These are phyloP conservation scores for Nesidiocoris tenuis DNA, from an alignment of 2,888 invertebrate species.

Conservation along the genomic window DNA sequence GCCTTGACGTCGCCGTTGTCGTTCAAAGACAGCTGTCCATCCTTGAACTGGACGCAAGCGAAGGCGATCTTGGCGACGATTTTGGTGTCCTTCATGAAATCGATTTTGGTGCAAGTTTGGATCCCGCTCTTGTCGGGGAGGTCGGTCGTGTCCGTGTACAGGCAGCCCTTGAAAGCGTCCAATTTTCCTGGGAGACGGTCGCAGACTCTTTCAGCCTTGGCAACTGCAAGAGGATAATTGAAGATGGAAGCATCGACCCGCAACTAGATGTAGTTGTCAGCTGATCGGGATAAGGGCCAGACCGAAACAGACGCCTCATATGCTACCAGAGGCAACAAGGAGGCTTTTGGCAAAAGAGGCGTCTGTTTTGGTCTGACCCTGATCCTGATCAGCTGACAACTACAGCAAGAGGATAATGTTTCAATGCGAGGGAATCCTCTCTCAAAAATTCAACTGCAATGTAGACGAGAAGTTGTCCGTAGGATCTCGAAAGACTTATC, in stretches of 20 bases:
- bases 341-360: too few species aligned
- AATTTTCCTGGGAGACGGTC: conserved; percentile 26
- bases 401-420: too few species aligned
- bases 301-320: background rate
- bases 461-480: too few species aligned
- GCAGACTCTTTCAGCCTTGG: conserved; percentile 21
- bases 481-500: too few species aligned
- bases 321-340: too few species aligned
- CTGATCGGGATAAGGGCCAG: too few species aligned
- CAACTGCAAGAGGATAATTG: conserved; percentile 2
- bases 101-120: conserved; percentile 18
- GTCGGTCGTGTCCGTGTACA: conserved; percentile 12
- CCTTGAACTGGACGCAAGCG: conserved; percentile 31
- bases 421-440: too few species aligned
- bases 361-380: too few species aligned
- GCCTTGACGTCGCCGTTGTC: conserved; percentile 4
- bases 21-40: conserved; percentile 23
- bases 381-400: too few species aligned
- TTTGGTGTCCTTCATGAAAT: conserved; percentile 5
- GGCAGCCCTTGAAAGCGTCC: conserved; percentile 16
- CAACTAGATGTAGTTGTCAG: too few species aligned
- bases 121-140: conserved; percentile 6
- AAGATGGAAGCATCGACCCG: too few species aligned
- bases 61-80: conserved; percentile 22
- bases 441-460: too few species aligned